Evolutionary conservation across 2,888 invertebrate species (phyloP).

Genomic region (Tipula vernalis): DNA sequence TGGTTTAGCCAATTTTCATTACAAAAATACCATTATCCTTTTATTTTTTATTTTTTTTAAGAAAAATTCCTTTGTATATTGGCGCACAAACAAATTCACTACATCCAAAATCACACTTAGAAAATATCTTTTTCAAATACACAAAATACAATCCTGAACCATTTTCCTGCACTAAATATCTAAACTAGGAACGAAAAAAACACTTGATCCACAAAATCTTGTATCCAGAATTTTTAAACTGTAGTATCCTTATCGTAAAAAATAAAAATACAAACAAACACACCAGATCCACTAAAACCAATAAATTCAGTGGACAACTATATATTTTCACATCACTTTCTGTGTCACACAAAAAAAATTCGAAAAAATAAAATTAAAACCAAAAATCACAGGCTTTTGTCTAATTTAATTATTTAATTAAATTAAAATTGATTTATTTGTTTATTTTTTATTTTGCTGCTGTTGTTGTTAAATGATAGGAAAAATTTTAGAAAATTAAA

Average conservation of each 20-base stretch:
- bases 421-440: neutral
- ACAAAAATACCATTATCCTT: neutral
- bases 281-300: neutral
- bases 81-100: neutral
- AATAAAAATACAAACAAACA: neutral
- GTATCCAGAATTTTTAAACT: neutral
- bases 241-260: neutral
- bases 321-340: neutral
- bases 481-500: neutral
- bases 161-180: neutral
- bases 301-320: neutral
- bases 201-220: neutral
- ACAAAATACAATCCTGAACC: neutral
- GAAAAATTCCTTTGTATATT: neutral
- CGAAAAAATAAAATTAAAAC: neutral
- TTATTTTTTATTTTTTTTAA: neutral
- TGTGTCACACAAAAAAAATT: neutral
- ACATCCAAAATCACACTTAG: neutral
- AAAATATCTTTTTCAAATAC: neutral
- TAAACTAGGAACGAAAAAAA: neutral
- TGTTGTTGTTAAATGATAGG: neutral
- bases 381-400: neutral
- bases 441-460: no score
- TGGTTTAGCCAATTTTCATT: neutral
- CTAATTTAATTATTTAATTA: neutral